These are phyloP conservation scores for Xerus inauris DNA, from an alignment of 2,113 vertebrate species.

Conservation along the genomic window DNA sequence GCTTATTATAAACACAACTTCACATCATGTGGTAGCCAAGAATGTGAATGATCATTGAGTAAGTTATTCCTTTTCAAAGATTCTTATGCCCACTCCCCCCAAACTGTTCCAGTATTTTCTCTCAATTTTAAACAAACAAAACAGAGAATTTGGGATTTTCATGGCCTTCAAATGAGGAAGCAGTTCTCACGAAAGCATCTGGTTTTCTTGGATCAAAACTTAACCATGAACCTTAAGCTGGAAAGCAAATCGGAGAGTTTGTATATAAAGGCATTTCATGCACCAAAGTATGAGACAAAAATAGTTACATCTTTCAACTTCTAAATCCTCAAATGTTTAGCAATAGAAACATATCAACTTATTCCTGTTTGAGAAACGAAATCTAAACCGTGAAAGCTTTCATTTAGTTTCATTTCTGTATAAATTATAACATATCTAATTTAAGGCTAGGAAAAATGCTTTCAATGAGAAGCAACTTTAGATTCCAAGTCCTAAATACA, in stretches of 20 bases:
- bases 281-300: slow-evolving; percentile 68
- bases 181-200: slow-evolving; percentile 73
- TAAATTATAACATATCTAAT: slow-evolving; percentile 54
- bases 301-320: slow-evolving; percentile 73
- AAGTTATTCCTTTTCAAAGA: slow-evolving; percentile 41
- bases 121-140: slow-evolving; percentile 62
- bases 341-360: slow-evolving; percentile 63
- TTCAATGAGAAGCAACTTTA: slow-evolving; percentile 1
- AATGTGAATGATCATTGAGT: slow-evolving; percentile 11
- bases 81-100: background rate
- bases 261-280: slow-evolving; percentile 71
- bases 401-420: slow-evolving; percentile 48
- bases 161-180: slow-evolving; percentile 66
- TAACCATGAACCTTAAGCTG: slow-evolving; percentile 68
- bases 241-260: slow-evolving; percentile 69
- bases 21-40: background rate
- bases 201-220: slow-evolving; percentile 77
- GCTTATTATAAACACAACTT: background rate
- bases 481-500: slow-evolving; percentile 10
- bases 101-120: slow-evolving; percentile 48
- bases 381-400: slow-evolving; percentile 65
- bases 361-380: slow-evolving; percentile 64
- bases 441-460: slow-evolving; percentile 60
- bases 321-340: slow-evolving; percentile 64
- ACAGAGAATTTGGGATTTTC: slow-evolving; percentile 67